Percentiles rank a stretch among this genome's conserved stretches.
phyloP scores from a whole-genome alignment of 2,888 invertebrate genomes.

The Agriopis aurantiaria region DNA sequence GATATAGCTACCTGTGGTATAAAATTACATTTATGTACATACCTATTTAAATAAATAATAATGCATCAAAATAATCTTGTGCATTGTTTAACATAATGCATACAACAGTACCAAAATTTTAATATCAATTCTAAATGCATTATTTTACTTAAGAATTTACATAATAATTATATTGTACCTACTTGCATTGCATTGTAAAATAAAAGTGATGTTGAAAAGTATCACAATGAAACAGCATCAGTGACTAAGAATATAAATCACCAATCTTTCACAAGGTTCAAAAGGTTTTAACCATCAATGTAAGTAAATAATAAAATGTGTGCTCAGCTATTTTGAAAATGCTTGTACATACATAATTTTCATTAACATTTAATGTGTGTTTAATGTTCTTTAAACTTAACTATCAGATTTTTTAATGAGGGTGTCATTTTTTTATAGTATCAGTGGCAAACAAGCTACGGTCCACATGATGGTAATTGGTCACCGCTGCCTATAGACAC shows the following conservation, averaged over 20 bases:
- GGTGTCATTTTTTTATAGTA: too few relatives aligned
- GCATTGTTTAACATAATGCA: neutral
- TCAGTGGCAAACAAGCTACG: too few relatives aligned
- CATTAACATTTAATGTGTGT: too few relatives aligned
- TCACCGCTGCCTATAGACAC: too few relatives aligned
- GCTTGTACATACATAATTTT: too few relatives aligned
- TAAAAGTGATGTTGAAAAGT: neutral
- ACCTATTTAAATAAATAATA: neutral
- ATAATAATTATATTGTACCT: neutral
- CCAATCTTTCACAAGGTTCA: neutral
- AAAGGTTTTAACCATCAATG: neutral
- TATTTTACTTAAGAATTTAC: neutral
- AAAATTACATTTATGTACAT: too few relatives aligned
- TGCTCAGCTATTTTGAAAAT: neutral
- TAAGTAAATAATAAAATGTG: neutral
- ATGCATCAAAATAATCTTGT: neutral
- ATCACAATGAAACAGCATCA: conserved; percentile 1
- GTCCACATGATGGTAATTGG: too few relatives aligned
- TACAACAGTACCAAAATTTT: neutral
- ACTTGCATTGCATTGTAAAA: neutral
- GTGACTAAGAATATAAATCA: neutral
- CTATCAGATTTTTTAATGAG: too few relatives aligned
- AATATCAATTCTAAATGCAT: neutral
- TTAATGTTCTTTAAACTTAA: too few relatives aligned
- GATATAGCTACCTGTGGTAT: too few relatives aligned